Percentiles rank a stretch among this genome's conserved stretches.
Conservation (phyloP, 1,140 invertebrate species). For the Scaptomyza hsui region DNA sequence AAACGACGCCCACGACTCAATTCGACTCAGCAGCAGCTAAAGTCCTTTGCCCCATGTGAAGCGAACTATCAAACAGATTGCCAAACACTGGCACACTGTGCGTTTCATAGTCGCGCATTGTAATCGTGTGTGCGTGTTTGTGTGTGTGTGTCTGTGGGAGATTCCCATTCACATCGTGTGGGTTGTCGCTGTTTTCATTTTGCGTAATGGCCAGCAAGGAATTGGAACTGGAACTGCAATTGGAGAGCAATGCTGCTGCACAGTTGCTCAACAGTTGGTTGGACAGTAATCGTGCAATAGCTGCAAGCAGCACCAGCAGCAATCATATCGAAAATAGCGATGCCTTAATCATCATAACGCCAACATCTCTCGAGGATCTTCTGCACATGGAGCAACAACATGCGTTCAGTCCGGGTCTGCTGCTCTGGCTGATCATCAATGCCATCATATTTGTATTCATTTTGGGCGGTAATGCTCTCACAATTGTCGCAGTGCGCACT, state of each 20-base stretch:
- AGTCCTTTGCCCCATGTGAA: constrained; percentile 62
- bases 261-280: constrained; percentile 25
- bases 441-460: constrained; percentile 87
- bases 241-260: neutral
- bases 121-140: constrained; percentile 7
- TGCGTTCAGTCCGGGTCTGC: constrained; percentile 18
- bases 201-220: constrained; percentile 26
- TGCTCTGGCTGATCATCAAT: constrained; percentile 87
- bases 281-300: neutral
- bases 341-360: neutral
- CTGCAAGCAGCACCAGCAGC: neutral
- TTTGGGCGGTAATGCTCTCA: constrained; percentile 89
- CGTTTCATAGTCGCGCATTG: constrained; percentile 44
- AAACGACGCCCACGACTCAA: constrained; percentile 64
- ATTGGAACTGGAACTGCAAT: neutral
- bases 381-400: neutral
- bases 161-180: constrained; percentile 28
- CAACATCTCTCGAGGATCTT: neutral
- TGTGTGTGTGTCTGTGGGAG: constrained; percentile 24
- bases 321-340: neutral
- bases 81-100: constrained; percentile 45
- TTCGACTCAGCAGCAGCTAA: constrained; percentile 7
- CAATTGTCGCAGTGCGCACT: constrained; percentile 88
- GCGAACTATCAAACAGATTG: constrained; percentile 50
- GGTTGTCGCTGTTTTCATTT: neutral